Base-by-base conservation (phyloP, 2,797 vertebrate species). In the Eurystomus glaucurus region DNA sequence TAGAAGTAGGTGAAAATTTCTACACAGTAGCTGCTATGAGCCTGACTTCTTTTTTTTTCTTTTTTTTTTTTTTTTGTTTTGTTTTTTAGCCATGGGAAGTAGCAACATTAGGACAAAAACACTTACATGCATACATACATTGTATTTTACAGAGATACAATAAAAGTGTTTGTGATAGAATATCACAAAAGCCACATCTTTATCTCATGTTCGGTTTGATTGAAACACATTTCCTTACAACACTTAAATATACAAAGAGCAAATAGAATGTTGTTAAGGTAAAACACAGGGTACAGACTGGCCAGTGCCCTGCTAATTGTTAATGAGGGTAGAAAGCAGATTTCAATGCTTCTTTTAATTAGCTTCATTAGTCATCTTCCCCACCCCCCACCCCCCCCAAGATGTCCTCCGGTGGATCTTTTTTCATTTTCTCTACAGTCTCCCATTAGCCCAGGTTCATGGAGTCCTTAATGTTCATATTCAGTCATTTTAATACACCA, bases 51-150 rank as follows among this genome's bases (percentile, higher is more conserved):
- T 97, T 97, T 94, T 43, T 35, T 18, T 50, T 21, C 20, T 84
- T 75, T 60, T 51, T 81, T 82, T 75, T 62, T 54, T 74, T 93
- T 93, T 46, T 45, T 22, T 50, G 21, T 80, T 75, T 62, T 51
- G 71, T 93, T 95, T 46, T 45, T 25, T 50, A 21, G 99, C 98
- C 97, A 98, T 98, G 98, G 98, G 97, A 97, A 98, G 98, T 99
- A 99, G 99, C 99, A 99, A 99, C 99, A 98, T 98, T 98, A 98
- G 99, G 99, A 99, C 99, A 98, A 98, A 98, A 98, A 99, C 99
- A 99, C 99, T 99, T 99, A 99, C 99, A 99, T 99, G 99, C 99
- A 99, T 99, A 99, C 99, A 99, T 99, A 99, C 99, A 99, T 99
- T 99, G 99, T 99, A 99, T 98, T 99, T 99, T 99, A 99, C 99